phyloP scores from a whole-genome alignment of 1,140 invertebrate species.

The Drosophila pandora region DNA sequence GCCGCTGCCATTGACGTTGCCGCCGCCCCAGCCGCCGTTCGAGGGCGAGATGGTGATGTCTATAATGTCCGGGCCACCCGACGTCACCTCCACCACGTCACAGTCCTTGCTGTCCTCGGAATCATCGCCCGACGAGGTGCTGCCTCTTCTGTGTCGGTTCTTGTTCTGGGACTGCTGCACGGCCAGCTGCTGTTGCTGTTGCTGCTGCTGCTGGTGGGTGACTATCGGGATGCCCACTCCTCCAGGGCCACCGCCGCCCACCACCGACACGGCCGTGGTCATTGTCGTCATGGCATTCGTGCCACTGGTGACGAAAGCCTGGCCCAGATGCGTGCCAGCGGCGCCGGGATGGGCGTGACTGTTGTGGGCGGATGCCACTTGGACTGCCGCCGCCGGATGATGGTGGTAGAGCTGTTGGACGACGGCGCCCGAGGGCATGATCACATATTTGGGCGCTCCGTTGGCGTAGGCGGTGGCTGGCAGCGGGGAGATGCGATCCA shows the following conservation, averaged over 20 bases:
- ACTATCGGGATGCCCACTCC: constrained; percentile 7
- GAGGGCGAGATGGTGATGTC: constrained; percentile 65
- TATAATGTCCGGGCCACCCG: constrained; percentile 46
- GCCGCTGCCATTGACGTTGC: constrained; percentile 10
- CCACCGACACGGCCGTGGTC: constrained; percentile 35
- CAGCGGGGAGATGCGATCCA: constrained; percentile 68
- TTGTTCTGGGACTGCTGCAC: constrained; percentile 27
- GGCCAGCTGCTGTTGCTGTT: constrained; percentile 45
- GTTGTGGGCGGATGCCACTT: constrained; percentile 32
- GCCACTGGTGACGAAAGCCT: constrained; percentile 44
- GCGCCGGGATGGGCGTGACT: constrained; percentile 36
- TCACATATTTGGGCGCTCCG: constrained; percentile 67
- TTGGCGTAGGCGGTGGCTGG: constrained; percentile 55
- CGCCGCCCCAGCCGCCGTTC: constrained; percentile 39
- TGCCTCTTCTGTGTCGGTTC: constrained; percentile 66
- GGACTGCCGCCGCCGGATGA: constrained; percentile 45
- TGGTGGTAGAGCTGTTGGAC: constrained; percentile 72
- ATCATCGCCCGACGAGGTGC: constrained; percentile 80
- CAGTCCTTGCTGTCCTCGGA: constrained; percentile 83
- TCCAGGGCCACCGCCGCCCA: constrained; percentile 25
- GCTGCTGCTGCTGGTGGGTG: constrained; percentile 47
- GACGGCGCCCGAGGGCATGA: constrained; percentile 58
- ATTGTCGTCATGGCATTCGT: constrained; percentile 34
- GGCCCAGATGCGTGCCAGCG: constrained; percentile 46
- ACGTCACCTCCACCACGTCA: constrained; percentile 53